Evolutionary conservation across 2,888 invertebrate genomes (phyloP), one percentile per base, ranked within the genome.

Genomic region (Sphaerophoria rueppellii): DNA sequence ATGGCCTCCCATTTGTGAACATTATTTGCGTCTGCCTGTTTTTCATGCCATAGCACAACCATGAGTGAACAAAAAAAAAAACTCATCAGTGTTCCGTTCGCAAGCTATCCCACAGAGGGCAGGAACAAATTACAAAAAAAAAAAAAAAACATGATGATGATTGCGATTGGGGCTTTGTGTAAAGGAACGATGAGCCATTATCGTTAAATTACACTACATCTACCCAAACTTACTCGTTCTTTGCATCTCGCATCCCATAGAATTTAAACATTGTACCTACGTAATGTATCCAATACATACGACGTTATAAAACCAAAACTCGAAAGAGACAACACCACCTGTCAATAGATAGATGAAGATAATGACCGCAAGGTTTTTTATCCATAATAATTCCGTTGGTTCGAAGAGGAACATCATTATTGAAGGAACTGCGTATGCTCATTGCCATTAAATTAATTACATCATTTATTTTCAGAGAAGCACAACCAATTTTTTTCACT

Each of bases 401-500:
- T 80, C 73, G 73, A 81, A 85, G 81, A 85, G 71, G 61, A 86
- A 82, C 87, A 73, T 86, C 82, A 87, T 80, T 80, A 86, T 79
- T 34, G 75, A 67, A 73, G 61, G 79, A 77, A 70, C 87, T 87
- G 82, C 85, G 79, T 81, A 80, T 75, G 80, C 85, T 73, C 86
- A 88, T 88, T 88, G 87, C 88, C 87, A 88, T 88, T 88, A 88
- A 77, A 88, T 82, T 87, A 88, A 88, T 88, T 88, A 88, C 88
- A 88, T 88, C 88, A 88, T 88, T 88, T 86, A 87, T 74, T 86
- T 85, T 88, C 73, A 73, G 61, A 79, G 61, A 65, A 73, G 86
- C 63, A 79, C 63, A 72, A 52, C 65, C 79, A 75, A 81, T 70
- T 81, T 63, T 37, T 54, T 32, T 50, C 50, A 37, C 16, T 50